Conservation (phyloP, 2,888 invertebrate genomes). For the Napeogenes inachia region DNA sequence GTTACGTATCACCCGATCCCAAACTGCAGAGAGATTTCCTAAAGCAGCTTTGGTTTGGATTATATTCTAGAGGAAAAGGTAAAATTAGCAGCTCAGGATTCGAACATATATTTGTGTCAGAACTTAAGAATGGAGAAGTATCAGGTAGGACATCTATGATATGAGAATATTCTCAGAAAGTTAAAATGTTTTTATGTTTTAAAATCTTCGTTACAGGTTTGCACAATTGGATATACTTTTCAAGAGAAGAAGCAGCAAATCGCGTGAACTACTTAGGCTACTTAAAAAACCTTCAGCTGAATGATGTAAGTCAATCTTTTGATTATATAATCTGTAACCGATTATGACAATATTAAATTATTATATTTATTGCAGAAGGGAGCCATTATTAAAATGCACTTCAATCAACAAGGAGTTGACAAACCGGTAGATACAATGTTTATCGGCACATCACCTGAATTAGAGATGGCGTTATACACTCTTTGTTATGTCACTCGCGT, state of each 20-base stretch:
- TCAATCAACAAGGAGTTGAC: slow-evolving; percentile 82
- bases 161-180: not conserved
- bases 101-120: slow-evolving; percentile 94
- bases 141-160: slow-evolving; percentile 54
- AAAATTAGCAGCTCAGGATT: slow-evolving; percentile 92
- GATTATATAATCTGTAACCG: not conserved
- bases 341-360: not conserved
- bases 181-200: not conserved
- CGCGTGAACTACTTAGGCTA: slow-evolving; percentile 88
- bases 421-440: slow-evolving; percentile 89
- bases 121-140: slow-evolving; percentile 87
- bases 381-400: slow-evolving; percentile 83
- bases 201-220: slow-evolving; percentile 75
- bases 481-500: slow-evolving; percentile 89
- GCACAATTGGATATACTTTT: slow-evolving; percentile 94
- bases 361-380: slow-evolving; percentile 81
- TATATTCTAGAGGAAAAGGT: slow-evolving; percentile 88
- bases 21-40: slow-evolving; percentile 84
- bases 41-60: slow-evolving; percentile 86
- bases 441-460: slow-evolving; percentile 92
- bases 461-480: slow-evolving; percentile 93
- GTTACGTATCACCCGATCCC: slow-evolving; percentile 80
- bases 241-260: slow-evolving; percentile 84
- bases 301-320: slow-evolving; percentile 77
- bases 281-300: slow-evolving; percentile 82